Base-by-base conservation (phyloP, 2,113 vertebrate genomes). In the Dunckerocampus dactyliophorus region DNA sequence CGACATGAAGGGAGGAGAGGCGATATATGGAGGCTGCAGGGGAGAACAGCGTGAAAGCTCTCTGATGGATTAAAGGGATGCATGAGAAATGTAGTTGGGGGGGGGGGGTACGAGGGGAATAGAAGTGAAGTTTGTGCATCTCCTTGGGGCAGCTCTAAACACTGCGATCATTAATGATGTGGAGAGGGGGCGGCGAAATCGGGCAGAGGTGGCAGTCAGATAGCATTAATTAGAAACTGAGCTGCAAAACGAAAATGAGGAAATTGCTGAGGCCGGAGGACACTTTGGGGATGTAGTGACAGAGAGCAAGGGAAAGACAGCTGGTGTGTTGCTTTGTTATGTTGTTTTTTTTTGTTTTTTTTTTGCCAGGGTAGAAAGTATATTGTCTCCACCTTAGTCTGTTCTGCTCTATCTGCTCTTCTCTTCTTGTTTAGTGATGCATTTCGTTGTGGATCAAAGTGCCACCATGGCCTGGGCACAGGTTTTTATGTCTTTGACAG, bases 11-110 rank as follows among this genome's bases (percentile, higher is more conserved):
- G 63, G 51, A 59, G 65, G 50, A 78, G 80, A 74, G 76, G 75
- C 81, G 82, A 86, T 84, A 82, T 86, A 80, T 81, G 68, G 75
- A 69, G 80, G 74, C 86, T 85, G 80, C 76, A 67, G 82, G 86
- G 81, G 68, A 81, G 79, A 83, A 74, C 75, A 75, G 76, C 20
- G 11, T 64, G 82, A 80, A 82, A 68, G 72, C 67, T 78, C 74
- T 78, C 76, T 79, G 81, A 86, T 85, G 79, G 84, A 86, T 88
- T 85, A 86, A 76, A 78, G 72, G 63, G 82, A 81, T 57, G 69
- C 83, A 74, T 81, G 79, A 78, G 79, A 79, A 82, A 81, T 69
- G 69, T 70, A 79, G 70, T 63, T 71, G 47, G 56, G 67, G 63
- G 34, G 48, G 64, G 2, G 39, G 63, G 48, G 62, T 52, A 59